Evolutionary conservation across 2,113 vertebrate genomes (phyloP).

Genomic region (Gobiocypris rarus): DNA sequence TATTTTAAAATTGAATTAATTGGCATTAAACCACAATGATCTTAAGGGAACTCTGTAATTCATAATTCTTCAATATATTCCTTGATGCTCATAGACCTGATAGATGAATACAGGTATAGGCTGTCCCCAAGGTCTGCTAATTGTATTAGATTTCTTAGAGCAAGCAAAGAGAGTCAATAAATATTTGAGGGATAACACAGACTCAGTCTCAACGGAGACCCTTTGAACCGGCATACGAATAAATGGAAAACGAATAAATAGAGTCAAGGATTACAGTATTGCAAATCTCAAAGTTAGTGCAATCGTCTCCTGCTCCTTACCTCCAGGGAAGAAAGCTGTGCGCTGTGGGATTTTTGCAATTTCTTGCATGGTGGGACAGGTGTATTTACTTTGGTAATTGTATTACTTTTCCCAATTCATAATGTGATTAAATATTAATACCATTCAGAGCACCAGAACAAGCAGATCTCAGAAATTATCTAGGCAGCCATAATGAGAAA

Average conservation of each 20-base stretch:
- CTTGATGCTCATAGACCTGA: neutral
- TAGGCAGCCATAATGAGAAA: slow-evolving; percentile 28
- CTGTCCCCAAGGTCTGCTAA: slow-evolving; percentile 15
- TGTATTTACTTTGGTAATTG: slow-evolving; percentile 80
- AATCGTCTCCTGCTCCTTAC: slow-evolving; percentile 70
- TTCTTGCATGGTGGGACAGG: slow-evolving; percentile 77
- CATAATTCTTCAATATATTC: neutral
- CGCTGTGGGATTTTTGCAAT: slow-evolving; percentile 75
- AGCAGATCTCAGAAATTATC: slow-evolving; percentile 42
- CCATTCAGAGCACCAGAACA: slow-evolving; percentile 68
- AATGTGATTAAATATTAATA: slow-evolving; percentile 79
- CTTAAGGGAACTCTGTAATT: slow-evolving; percentile 27
- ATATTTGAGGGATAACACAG: slow-evolving; percentile 53
- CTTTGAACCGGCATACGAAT: slow-evolving; percentile 53
- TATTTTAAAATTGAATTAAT: slow-evolving; percentile 24
- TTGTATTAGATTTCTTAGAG: slow-evolving; percentile 46
- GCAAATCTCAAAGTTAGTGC: slow-evolving; percentile 67
- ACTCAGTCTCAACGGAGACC: slow-evolving; percentile 54
- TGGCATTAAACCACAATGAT: slow-evolving; percentile 29
- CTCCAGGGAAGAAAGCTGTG: slow-evolving; percentile 67
- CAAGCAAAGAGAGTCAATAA: slow-evolving; percentile 47
- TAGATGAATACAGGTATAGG: slow-evolving; percentile 8
- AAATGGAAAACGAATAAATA: slow-evolving; percentile 60
- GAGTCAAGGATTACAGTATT: slow-evolving; percentile 66
- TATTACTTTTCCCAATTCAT: slow-evolving; percentile 74